Evolutionary conservation across 1,140 invertebrate species (phyloP), one percentile per base, ranked within the genome.

Genomic region (Papilio polytes): DNA sequence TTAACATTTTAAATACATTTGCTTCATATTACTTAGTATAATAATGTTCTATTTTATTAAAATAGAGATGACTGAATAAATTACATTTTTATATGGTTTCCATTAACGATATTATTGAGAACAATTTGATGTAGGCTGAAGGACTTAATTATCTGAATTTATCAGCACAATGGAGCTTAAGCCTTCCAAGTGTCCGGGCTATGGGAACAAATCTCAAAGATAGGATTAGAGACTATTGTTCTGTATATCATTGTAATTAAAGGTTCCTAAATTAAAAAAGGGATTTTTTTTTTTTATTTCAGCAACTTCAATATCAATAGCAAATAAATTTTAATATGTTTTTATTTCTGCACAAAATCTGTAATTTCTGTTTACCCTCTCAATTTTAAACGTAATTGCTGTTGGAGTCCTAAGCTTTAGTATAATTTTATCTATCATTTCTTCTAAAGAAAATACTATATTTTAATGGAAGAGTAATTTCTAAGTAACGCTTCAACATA

Each of bases 141-240:
- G 10, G 74, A 18, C 74, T 22, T 73, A 73, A 73, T 76, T 76
- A 76, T 76, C 46, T 53, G n/a, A 46, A 22, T 20, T 76, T 53
- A 76, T 76, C 46, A 51, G 74, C 8, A 74, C 73, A 76, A 76
- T 22, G 74, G 46, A 31, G 74, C 44, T 76, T 76, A 53, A 48
- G 22, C 74, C 74, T 48, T 76, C 31, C 74, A 76, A 76, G 74
- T 76, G 74, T 76, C 46, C 46, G 10, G 9, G 20, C 44, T 8
- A 53, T 51, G 74, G 46, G 53, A 76, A 53, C 74, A 51, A 76
- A 76, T 73, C 72, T 44, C 41, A 36, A 36, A 63, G 59, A 63
- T 26, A 63, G 59, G 26, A 70, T 70, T 70, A 31, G 63, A 70
- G 26, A 70, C 63, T 15, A 66, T 66, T 66, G 63, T 70, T 70